Evolutionary conservation across 1,140 invertebrate species (phyloP).

Genomic region (Pseudomyrmex concolor): DNA sequence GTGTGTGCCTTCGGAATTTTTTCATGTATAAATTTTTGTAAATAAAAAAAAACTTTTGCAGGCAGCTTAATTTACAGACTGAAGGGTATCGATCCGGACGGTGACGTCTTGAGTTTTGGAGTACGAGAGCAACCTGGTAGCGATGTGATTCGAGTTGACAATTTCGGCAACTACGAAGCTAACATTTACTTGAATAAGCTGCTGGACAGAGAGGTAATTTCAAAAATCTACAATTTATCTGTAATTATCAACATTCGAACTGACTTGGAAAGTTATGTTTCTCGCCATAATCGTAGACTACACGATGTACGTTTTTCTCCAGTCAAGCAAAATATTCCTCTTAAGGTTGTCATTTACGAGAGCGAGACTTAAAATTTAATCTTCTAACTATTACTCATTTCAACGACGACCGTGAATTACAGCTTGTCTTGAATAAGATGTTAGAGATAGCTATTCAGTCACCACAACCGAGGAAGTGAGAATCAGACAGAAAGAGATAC

Average conservation of each 20-base stretch:
- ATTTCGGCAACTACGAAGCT: conserved; percentile 91
- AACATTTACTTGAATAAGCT: conserved; percentile 95
- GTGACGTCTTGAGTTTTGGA: conserved; percentile 93
- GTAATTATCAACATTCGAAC: not conserved
- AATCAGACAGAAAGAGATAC: conserved; percentile 29
- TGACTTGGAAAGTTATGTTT: not conserved
- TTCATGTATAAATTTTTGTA: not conserved
- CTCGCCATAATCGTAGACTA: not conserved
- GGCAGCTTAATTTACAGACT: conserved; percentile 94
- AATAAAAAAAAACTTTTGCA: conserved; percentile 80
- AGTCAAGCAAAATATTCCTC: not conserved
- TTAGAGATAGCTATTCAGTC: conserved; percentile 1
- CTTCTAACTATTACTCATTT: not conserved
- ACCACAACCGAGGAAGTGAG: not conserved
- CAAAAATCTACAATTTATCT: not conserved
- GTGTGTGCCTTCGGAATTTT: not conserved
- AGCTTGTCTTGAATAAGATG: not conserved
- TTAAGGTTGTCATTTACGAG: not conserved
- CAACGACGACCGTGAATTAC: not conserved
- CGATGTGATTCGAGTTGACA: conserved; percentile 94
- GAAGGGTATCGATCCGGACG: conserved; percentile 93
- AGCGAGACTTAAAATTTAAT: not conserved
- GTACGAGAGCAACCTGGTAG: conserved; percentile 91
- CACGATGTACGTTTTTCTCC: not conserved
- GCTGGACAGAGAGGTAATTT: conserved; percentile 92